Percentiles rank a stretch among this genome's conserved stretches.
phyloP scores from a whole-genome alignment of 2,797 vertebrate species.

The Danio tinwini region DNA sequence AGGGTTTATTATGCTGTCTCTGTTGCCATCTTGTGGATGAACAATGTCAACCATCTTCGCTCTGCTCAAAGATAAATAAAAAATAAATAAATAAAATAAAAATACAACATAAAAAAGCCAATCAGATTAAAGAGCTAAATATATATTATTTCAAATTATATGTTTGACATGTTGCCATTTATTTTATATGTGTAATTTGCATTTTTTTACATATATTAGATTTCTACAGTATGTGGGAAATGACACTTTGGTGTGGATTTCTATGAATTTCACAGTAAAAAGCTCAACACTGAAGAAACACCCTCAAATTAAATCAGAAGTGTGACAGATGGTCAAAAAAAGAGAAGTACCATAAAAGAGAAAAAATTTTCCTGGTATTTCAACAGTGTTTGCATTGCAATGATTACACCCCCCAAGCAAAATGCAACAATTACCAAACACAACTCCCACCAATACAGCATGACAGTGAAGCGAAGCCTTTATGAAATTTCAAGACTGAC shows the following conservation, averaged over 20 bases:
- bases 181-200: too few species aligned
- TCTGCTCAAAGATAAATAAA: too few species aligned
- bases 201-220: too few species aligned
- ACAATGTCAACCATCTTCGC: too few species aligned
- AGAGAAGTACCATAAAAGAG: constrained; percentile 43
- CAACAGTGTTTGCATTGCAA: not conserved
- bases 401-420: not conserved
- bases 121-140: too few species aligned
- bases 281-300: not conserved
- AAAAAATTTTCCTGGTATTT: constrained; percentile 24
- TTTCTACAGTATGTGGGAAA: not conserved
- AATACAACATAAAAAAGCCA: too few species aligned
- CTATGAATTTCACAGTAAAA: not conserved
- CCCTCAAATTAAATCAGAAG: not conserved
- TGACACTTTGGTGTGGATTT: not conserved
- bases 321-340: not conserved
- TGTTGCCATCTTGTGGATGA: too few species aligned
- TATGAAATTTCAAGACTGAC: not conserved
- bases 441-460: not conserved
- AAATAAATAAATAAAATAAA: too few species aligned
- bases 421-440: not conserved
- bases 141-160: too few species aligned
- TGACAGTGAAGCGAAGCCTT: not conserved
- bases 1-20: too few species aligned
- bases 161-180: too few species aligned